These are phyloP conservation scores for Baronia brevicornis DNA, from an alignment of 2,888 invertebrate species.

Conservation along the genomic window DNA sequence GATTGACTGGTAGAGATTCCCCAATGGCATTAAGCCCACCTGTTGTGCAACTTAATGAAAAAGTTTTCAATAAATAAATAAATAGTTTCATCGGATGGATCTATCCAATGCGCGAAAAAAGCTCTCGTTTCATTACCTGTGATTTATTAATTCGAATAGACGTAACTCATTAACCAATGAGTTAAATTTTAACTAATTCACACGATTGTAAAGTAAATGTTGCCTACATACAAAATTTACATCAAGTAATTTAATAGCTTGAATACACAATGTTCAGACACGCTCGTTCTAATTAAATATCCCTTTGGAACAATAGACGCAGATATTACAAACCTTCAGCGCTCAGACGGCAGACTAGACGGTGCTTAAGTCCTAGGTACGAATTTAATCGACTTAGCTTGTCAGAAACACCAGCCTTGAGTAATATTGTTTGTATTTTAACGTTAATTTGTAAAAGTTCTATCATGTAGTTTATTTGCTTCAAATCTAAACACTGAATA, in stretches of 20 bases:
- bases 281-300: slow-evolving; percentile 4
- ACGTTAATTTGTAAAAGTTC: no score
- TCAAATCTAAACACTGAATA: no score
- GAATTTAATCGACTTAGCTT: slow-evolving; percentile 5
- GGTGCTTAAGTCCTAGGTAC: neutral
- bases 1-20: no score
- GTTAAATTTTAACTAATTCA: no score
- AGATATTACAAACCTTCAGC: neutral
- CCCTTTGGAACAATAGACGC: slow-evolving; percentile 3
- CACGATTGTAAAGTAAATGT: neutral
- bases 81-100: no score
- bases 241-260: slow-evolving; percentile 1
- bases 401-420: slow-evolving; percentile 11
- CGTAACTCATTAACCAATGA: neutral
- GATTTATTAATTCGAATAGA: no score
- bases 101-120: no score
- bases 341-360: neutral
- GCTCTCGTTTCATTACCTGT: no score
- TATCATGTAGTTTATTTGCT: slow-evolving; percentile 5
- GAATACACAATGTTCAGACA: slow-evolving; percentile 6
- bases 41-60: no score
- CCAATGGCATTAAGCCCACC: no score
- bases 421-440: no score
- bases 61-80: no score
- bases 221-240: neutral